Conservation (phyloP, 1,140 invertebrate genomes). For the Maconellicoccus hirsutus region DNA sequence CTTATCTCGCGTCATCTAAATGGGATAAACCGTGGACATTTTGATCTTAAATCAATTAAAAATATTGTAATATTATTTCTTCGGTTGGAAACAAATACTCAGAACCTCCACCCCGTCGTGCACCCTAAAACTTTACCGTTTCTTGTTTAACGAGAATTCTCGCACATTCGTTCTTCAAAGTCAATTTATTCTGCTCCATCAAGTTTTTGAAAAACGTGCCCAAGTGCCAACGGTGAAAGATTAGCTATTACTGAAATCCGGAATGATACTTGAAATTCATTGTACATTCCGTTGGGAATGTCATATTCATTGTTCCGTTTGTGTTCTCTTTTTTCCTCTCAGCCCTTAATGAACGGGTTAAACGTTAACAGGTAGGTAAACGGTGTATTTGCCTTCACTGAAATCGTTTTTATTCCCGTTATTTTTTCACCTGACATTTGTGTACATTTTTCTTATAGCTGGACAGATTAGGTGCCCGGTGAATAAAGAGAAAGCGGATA, state of each 20-base stretch:
- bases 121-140: neutral
- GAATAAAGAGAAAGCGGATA: neutral
- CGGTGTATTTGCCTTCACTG: neutral
- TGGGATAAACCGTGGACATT: no score
- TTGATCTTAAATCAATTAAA: no score
- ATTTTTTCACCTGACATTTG: conserved; percentile 5
- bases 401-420: neutral
- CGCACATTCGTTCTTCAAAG: neutral
- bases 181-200: conserved; percentile 4
- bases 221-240: conserved; percentile 2
- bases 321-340: neutral
- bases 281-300: neutral
- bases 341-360: neutral
- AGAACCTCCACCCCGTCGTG: neutral
- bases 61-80: no score
- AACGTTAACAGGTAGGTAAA: neutral
- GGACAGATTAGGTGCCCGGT: neutral
- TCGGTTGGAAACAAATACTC: neutral
- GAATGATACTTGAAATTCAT: conserved; percentile 9
- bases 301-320: neutral
- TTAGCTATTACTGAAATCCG: conserved; percentile 3
- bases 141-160: neutral
- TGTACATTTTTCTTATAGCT: neutral
- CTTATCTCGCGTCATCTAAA: no score
- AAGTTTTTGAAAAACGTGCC: neutral